Evolutionary conservation across 2,888 invertebrate genomes (phyloP).

Genomic region (Ichneumon xanthorius): DNA sequence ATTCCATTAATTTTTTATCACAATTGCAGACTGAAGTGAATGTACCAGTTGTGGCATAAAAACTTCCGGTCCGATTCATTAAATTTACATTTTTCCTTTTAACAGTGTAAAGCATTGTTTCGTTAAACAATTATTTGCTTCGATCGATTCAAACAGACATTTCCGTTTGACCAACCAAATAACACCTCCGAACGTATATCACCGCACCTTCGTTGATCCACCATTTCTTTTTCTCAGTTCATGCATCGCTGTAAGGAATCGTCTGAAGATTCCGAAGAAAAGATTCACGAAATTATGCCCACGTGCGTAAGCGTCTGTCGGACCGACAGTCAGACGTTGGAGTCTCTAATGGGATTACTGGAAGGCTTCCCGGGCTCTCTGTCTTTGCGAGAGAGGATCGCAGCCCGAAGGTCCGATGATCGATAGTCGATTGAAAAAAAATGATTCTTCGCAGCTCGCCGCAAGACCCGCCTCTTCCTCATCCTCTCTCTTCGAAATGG

Average conservation of each 20-base stretch:
- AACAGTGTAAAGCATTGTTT: too few relatives aligned
- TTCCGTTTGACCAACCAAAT: too few relatives aligned
- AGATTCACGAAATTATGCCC: conserved; percentile 7
- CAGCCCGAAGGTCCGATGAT: conserved; percentile 5
- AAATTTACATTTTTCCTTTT: too few relatives aligned
- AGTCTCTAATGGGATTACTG: conserved; percentile 64
- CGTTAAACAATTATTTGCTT: too few relatives aligned
- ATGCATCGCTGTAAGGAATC: not conserved
- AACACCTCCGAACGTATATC: too few relatives aligned
- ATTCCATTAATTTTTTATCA: too few relatives aligned
- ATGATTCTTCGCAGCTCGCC: not conserved
- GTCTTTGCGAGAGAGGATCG: conserved; percentile 2
- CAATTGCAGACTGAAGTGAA: too few relatives aligned
- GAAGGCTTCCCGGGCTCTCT: conserved; percentile 58
- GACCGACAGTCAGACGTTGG: conserved; percentile 17
- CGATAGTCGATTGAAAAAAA: conserved; percentile 12
- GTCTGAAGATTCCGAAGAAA: not conserved
- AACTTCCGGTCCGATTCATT: too few relatives aligned
- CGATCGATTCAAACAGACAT: too few relatives aligned
- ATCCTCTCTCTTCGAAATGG: not conserved
- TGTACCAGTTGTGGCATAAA: not conserved
- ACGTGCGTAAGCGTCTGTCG: not conserved
- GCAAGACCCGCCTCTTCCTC: not conserved
- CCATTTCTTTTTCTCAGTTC: too few relatives aligned
- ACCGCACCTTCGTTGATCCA: too few relatives aligned